Evolutionary conservation across 2,113 vertebrate species (phyloP).

Genomic region (Steatornis caripensis): DNA sequence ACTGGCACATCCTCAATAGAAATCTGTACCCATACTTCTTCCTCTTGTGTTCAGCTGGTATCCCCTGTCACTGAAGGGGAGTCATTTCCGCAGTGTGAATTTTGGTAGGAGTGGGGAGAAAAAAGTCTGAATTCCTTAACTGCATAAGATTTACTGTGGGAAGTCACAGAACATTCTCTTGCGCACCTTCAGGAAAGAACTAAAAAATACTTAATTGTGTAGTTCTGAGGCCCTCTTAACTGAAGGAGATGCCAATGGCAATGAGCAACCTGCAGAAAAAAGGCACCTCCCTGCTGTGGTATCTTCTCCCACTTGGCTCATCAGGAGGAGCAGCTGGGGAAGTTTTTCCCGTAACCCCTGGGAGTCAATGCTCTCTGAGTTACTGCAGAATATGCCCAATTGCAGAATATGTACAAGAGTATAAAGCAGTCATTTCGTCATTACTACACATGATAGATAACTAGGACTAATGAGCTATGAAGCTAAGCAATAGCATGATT

Average conservation of each 20-base stretch:
- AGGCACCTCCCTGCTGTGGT: fast-evolving
- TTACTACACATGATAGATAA: background rate
- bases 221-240: background rate
- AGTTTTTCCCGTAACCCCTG: background rate
- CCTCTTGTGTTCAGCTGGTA: background rate
- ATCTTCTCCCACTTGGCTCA: background rate
- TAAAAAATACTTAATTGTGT: background rate
- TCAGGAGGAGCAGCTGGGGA: background rate
- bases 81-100: background rate
- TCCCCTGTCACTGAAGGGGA: background rate
- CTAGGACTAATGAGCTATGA: background rate
- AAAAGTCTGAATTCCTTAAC: background rate
- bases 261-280: background rate
- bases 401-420: background rate
- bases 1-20: background rate
- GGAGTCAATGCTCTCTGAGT: background rate
- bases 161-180: background rate
- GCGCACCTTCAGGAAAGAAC: background rate
- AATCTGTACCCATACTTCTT: background rate
- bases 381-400: background rate
- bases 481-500: background rate
- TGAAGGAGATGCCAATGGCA: background rate
- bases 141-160: background rate
- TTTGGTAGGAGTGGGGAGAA: background rate
- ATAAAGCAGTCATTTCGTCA: background rate